These are phyloP conservation scores for Tanytarsus gracilentus DNA, from an alignment of 2,888 invertebrate genomes.

Conservation along the genomic window DNA sequence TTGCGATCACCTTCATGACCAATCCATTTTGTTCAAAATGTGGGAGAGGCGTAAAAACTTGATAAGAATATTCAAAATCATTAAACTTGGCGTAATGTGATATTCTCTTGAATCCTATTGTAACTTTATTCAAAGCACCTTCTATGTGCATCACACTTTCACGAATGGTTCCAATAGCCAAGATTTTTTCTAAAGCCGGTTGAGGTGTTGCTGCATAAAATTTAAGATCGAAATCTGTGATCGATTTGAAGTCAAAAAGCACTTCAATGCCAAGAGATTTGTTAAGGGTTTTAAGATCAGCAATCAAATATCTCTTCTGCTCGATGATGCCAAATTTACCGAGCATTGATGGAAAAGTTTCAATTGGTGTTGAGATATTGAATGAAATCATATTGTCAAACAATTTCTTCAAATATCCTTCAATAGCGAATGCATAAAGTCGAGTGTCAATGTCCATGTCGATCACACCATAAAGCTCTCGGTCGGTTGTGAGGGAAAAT, in stretches of 20 bases:
- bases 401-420: slow-evolving; percentile 60
- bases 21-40: slow-evolving; percentile 69
- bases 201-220: slow-evolving; percentile 65
- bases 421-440: slow-evolving; percentile 55
- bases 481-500: slow-evolving; percentile 53
- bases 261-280: slow-evolving; percentile 63
- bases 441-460: slow-evolving; percentile 62
- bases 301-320: slow-evolving; percentile 59
- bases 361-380: slow-evolving; percentile 65
- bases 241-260: slow-evolving; percentile 51
- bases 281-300: slow-evolving; percentile 59
- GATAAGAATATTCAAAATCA: slow-evolving; percentile 70
- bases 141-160: slow-evolving; percentile 63
- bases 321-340: slow-evolving; percentile 66
- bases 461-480: slow-evolving; percentile 58
- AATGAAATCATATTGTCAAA: slow-evolving; percentile 66
- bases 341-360: slow-evolving; percentile 54
- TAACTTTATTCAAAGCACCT: slow-evolving; percentile 63
- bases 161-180: slow-evolving; percentile 60
- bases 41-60: slow-evolving; percentile 66
- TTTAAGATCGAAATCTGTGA: slow-evolving; percentile 63
- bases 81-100: slow-evolving; percentile 54
- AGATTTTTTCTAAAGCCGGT: slow-evolving; percentile 56
- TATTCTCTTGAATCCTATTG: slow-evolving; percentile 67
- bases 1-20: slow-evolving; percentile 58